Percentiles rank a stretch among this genome's conserved stretches.
phyloP scores from a whole-genome alignment of 2,888 invertebrate species.

The Drosophila helvetica region DNA sequence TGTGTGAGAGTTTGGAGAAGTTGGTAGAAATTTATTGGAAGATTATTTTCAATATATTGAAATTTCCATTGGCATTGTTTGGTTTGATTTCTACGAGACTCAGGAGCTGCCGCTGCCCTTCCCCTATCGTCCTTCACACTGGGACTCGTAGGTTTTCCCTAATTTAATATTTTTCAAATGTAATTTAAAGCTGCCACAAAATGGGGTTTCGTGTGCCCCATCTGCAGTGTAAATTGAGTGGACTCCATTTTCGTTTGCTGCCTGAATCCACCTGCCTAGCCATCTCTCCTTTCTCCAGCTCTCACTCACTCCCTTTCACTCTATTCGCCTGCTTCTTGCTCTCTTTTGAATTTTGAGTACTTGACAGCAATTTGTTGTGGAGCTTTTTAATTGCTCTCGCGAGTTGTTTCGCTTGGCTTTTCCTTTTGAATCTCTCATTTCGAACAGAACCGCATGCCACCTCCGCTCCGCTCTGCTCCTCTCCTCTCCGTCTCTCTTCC shows the following conservation, averaged over 20 bases:
- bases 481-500: slow-evolving; percentile 6
- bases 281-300: no score
- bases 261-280: not conserved
- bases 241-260: slow-evolving; percentile 12
- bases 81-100: no score
- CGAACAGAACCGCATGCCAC: not conserved
- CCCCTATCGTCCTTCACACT: no score
- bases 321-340: not conserved
- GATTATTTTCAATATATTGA: no score
- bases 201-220: no score
- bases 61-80: no score
- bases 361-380: slow-evolving; percentile 45
- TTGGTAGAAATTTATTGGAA: no score
- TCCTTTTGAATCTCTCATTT: slow-evolving; percentile 39
- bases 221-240: slow-evolving; percentile 6
- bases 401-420: slow-evolving; percentile 54
- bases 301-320: not conserved
- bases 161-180: not conserved
- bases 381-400: slow-evolving; percentile 65
- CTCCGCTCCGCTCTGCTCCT: not conserved
- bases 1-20: no score
- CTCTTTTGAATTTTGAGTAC: slow-evolving; percentile 39
- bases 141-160: no score
- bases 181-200: no score
- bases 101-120: no score